Conservation (phyloP, 2,113 vertebrate genomes). For the Odocoileus virginianus region DNA sequence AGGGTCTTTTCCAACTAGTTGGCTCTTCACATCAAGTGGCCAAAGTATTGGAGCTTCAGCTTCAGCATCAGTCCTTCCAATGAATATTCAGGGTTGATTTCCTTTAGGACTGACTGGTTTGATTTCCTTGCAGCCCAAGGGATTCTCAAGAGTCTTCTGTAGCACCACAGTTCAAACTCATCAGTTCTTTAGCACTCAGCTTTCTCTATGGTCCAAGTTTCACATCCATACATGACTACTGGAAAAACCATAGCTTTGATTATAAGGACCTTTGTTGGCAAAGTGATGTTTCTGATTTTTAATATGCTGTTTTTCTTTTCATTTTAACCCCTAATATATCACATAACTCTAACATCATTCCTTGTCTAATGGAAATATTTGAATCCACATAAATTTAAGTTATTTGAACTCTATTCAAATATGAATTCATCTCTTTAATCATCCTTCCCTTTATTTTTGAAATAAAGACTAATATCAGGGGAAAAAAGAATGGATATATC, state of each 20-base stretch:
- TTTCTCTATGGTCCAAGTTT: background rate
- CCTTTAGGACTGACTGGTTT: background rate
- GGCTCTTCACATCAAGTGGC: background rate
- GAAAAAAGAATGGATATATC: rapidly evolving
- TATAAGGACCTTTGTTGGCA: background rate
- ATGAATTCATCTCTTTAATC: background rate
- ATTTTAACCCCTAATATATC: background rate
- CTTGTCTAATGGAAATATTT: background rate
- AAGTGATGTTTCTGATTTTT: background rate
- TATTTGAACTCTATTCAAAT: background rate
- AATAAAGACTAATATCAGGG: background rate
- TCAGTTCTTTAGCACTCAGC: background rate
- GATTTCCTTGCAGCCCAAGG: background rate
- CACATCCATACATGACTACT: background rate
- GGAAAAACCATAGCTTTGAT: background rate
- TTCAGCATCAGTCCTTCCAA: background rate
- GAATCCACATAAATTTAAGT: background rate
- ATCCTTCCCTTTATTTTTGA: background rate
- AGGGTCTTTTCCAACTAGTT: background rate
- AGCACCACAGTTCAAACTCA: background rate
- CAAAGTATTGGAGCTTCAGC: background rate
- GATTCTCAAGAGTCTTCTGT: background rate
- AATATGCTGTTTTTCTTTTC: background rate
- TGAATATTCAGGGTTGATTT: background rate
- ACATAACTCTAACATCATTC: background rate